phyloP scores from a whole-genome alignment of 2,113 vertebrate genomes.

The Gorilla gorilla region DNA sequence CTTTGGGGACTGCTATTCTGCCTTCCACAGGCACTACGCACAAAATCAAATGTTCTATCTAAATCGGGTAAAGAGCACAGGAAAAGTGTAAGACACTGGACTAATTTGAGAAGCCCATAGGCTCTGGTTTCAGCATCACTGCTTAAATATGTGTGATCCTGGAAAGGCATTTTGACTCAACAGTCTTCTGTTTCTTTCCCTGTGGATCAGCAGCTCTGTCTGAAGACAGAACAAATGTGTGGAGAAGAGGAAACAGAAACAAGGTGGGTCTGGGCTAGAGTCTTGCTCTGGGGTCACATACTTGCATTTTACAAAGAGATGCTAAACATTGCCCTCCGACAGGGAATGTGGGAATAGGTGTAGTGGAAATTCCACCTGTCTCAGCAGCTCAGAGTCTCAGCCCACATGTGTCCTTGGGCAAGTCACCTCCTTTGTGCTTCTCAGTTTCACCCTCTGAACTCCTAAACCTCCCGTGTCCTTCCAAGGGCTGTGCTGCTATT shows the following conservation, averaged over 20 bases:
- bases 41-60: not conserved
- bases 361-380: not conserved
- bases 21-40: not conserved
- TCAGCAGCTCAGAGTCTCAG: not conserved
- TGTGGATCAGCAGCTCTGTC: not conserved
- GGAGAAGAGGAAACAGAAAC: not conserved
- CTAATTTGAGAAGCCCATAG: no score
- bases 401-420: not conserved
- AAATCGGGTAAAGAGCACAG: no score
- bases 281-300: not conserved
- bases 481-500: not conserved
- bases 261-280: not conserved
- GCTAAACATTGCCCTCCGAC: not conserved
- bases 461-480: not conserved
- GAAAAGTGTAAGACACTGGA: not conserved
- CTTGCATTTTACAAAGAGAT: not conserved
- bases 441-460: not conserved
- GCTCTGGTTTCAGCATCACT: fast-evolving
- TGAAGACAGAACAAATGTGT: not conserved
- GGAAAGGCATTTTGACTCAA: not conserved
- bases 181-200: not conserved
- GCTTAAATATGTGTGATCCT: not conserved
- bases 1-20: not conserved
- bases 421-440: not conserved
- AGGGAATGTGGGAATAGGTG: not conserved